These are phyloP conservation scores for Aplysia californica DNA, from an alignment of 1,140 invertebrate species.

Conservation along the genomic window DNA sequence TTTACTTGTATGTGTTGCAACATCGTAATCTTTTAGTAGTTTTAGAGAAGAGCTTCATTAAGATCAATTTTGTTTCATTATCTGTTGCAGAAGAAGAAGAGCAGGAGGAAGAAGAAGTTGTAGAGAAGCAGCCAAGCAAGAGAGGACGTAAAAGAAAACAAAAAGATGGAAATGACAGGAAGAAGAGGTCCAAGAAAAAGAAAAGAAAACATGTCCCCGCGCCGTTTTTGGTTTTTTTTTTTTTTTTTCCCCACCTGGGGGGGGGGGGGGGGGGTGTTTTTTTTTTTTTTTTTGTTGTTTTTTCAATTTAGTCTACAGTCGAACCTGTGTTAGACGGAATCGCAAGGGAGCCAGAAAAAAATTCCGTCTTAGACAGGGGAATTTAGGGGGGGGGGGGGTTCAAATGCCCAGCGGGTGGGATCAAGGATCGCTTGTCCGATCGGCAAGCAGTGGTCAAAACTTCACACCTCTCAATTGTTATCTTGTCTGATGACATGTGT, in stretches of 20 bases:
- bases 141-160: constrained; percentile 58
- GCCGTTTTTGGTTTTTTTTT: too few relatives aligned
- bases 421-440: too few relatives aligned
- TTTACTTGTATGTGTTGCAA: not conserved
- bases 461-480: too few relatives aligned
- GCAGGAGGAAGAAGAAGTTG: constrained; percentile 36
- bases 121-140: constrained; percentile 48
- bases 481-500: too few relatives aligned
- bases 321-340: not conserved
- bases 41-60: too few relatives aligned
- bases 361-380: not conserved
- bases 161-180: constrained; percentile 58
- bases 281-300: not conserved
- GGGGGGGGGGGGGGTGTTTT: constrained; percentile 43
- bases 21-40: not conserved
- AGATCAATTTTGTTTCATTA: constrained; percentile 2
- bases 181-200: constrained; percentile 56
- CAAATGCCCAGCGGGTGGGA: too few relatives aligned
- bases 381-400: not conserved
- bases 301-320: not conserved
- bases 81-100: constrained; percentile 16
- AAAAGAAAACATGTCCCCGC: constrained; percentile 54
- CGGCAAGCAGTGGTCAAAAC: too few relatives aligned
- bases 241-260: too few relatives aligned
- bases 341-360: not conserved